phyloP scores from a whole-genome alignment of 2,113 vertebrate species.

The Morone chrysops region DNA sequence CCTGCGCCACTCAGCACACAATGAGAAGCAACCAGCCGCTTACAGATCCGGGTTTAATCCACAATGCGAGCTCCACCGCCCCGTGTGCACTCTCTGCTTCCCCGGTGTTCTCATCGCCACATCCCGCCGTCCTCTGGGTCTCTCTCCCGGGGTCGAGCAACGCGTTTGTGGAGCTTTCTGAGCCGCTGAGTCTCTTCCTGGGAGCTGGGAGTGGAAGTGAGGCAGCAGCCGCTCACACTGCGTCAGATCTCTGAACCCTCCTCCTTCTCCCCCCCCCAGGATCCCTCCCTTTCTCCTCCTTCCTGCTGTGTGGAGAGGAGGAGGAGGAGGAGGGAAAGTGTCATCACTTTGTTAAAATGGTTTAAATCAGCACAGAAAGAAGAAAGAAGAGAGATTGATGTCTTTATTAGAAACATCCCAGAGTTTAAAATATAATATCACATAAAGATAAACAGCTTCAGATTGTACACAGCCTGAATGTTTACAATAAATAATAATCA shows the following conservation, averaged over 20 bases:
- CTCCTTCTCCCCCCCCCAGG: constrained; percentile 34
- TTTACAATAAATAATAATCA: too few relatives aligned
- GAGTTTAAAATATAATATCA: too few relatives aligned
- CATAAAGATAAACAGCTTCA: too few relatives aligned
- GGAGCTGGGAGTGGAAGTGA: constrained; percentile 52
- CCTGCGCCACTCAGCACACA: constrained; percentile 76
- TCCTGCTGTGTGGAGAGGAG: neutral
- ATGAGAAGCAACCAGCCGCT: constrained; percentile 54
- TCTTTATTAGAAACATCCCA: too few relatives aligned
- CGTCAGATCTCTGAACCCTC: constrained; percentile 74
- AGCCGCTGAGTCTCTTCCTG: constrained; percentile 42
- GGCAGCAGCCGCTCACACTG: constrained; percentile 67
- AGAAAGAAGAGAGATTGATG: too few relatives aligned
- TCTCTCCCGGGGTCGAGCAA: neutral
- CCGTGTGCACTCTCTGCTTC: constrained; percentile 23
- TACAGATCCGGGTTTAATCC: constrained; percentile 18
- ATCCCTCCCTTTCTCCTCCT: constrained; percentile 22
- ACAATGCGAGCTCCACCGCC: neutral
- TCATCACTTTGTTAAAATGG: neutral
- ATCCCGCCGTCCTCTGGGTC: neutral
- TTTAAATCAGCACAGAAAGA: neutral
- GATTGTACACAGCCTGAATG: too few relatives aligned
- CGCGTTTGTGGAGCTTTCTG: constrained; percentile 7
- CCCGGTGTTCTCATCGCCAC: constrained; percentile 31
- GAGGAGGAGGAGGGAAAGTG: constrained; percentile 13